Conservation (phyloP, 2,888 invertebrate species). For the Drosophila paranaensis region DNA sequence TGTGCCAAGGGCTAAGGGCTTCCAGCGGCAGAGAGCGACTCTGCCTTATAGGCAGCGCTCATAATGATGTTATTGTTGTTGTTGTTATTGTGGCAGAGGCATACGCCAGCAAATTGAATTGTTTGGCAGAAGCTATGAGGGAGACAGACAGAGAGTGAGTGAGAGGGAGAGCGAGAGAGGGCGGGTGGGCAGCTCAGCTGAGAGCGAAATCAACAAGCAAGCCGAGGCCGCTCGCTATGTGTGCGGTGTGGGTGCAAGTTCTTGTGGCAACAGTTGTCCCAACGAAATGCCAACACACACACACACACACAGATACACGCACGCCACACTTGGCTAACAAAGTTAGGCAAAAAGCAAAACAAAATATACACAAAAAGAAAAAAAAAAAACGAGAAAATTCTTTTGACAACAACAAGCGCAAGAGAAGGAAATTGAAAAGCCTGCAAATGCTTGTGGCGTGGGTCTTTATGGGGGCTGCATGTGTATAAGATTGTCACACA, state of each 20-base stretch:
- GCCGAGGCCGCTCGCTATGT: neutral
- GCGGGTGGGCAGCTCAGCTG: constrained; percentile 3
- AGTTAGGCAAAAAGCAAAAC: constrained; percentile 41
- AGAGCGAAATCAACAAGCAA: constrained; percentile 42
- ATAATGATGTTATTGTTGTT: constrained; percentile 18
- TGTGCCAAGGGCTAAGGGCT: neutral
- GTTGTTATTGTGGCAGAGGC: constrained; percentile 30
- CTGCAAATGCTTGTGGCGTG: constrained; percentile 27
- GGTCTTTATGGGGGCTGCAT: neutral
- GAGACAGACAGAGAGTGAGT: neutral
- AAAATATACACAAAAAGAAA: neutral
- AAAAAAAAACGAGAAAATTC: constrained; percentile 32
- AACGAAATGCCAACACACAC: constrained; percentile 31
- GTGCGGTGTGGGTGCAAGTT: constrained; percentile 52
- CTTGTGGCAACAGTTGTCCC: constrained; percentile 75
- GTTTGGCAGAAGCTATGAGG: constrained; percentile 42
- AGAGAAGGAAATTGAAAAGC: constrained; percentile 73
- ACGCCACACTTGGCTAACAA: constrained; percentile 16
- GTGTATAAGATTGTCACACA: constrained; percentile 30
- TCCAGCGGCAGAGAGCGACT: neutral
- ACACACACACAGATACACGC: constrained; percentile 7
- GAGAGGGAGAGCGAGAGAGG: neutral
- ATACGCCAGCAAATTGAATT: constrained; percentile 68
- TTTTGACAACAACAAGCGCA: constrained; percentile 44
- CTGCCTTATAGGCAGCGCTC: constrained; percentile 1